phyloP scores from a whole-genome alignment of 1,140 invertebrate genomes.

The Brachionus rotundiformis region DNA sequence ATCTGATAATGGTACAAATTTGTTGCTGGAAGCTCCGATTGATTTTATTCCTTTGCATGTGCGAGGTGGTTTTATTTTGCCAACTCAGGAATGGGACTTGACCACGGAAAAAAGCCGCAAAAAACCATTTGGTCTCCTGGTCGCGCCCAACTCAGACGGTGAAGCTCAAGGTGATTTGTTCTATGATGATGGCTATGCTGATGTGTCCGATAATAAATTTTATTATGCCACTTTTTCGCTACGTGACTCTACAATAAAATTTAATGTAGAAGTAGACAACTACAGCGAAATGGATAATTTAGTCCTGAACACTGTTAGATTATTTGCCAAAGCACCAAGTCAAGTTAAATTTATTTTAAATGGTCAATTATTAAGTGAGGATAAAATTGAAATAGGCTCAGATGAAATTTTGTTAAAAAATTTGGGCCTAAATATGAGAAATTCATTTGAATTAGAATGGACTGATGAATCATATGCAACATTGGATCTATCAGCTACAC shows the following conservation, averaged over 20 bases:
- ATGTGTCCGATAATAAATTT: background rate
- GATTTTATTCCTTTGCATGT: conserved; percentile 62
- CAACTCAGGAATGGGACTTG: conserved; percentile 61
- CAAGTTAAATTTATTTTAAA: conserved; percentile 12
- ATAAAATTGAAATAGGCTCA: conserved; percentile 1
- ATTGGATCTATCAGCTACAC: background rate
- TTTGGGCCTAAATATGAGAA: background rate
- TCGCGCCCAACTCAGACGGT: conserved; percentile 37
- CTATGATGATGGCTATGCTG: conserved; percentile 53
- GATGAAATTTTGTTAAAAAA: conserved; percentile 12
- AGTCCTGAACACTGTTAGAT: conserved; percentile 2
- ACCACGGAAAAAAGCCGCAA: conserved; percentile 56
- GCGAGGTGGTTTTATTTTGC: conserved; percentile 62
- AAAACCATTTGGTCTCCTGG: conserved; percentile 52
- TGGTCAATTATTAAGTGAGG: background rate
- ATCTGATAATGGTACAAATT: conserved; percentile 20
- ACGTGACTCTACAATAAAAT: background rate
- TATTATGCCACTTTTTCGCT: conserved; percentile 24
- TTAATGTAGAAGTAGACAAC: conserved; percentile 33
- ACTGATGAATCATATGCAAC: background rate
- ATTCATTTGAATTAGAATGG: conserved; percentile 36
- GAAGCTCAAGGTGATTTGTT: conserved; percentile 53
- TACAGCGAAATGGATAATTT: conserved; percentile 24
- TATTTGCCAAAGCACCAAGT: background rate
- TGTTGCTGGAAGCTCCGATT: conserved; percentile 54